phyloP scores from a whole-genome alignment of 2,113 vertebrate species.

The Bufo bufo region DNA sequence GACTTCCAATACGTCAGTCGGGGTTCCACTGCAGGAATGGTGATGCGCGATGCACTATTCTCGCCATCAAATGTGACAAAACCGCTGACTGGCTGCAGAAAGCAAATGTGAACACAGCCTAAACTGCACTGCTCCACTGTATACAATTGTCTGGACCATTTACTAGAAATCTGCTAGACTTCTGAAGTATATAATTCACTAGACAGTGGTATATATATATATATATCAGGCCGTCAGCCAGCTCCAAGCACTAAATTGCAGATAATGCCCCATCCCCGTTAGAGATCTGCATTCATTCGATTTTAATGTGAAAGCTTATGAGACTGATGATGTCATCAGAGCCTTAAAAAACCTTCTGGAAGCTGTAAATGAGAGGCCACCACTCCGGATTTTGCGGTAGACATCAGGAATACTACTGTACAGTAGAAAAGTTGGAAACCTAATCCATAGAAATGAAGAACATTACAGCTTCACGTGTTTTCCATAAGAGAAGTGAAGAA shows the following conservation, averaged over 20 bases:
- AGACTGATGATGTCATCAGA: not conserved
- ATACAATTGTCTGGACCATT: no score
- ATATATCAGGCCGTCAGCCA: not conserved
- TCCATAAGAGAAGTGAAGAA: not conserved
- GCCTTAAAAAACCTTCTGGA: not conserved
- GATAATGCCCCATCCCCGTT: not conserved
- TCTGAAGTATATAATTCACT: not conserved
- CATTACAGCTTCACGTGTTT: not conserved
- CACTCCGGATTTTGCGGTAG: not conserved
- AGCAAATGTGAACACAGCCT: no score
- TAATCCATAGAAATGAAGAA: conserved; percentile 3
- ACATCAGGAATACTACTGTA: not conserved
- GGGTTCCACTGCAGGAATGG: no score
- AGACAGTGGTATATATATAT: not conserved
- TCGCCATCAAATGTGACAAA: no score
- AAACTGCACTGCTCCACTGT: no score
- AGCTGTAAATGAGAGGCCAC: no score
- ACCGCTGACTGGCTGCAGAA: no score
- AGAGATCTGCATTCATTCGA: not conserved
- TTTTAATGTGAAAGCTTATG: not conserved
- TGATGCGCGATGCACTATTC: no score
- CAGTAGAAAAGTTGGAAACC: not conserved
- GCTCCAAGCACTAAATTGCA: not conserved
- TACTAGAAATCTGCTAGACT: not conserved
- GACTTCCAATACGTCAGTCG: no score